phyloP scores from a whole-genome alignment of 2,797 vertebrate genomes.

The Molossus alvarezi region DNA sequence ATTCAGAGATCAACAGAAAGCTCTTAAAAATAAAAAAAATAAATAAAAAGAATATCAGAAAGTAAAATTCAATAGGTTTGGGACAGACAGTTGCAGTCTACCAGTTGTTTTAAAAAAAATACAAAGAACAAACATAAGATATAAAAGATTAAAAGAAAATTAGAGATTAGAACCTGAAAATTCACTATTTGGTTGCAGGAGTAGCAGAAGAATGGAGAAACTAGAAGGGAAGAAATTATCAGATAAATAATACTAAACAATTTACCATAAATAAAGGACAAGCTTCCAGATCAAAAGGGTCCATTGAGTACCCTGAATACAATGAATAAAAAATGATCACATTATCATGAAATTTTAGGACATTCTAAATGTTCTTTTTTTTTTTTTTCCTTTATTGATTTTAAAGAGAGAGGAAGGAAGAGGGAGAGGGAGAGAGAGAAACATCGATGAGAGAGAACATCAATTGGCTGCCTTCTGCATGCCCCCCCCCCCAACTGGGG shows the following conservation, averaged over 20 bases:
- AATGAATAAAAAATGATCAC: background rate
- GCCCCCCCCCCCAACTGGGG: no score
- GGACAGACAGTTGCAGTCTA: background rate
- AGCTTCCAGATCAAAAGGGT: background rate
- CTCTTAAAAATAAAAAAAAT: constrained; percentile 38
- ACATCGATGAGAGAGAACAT: no score
- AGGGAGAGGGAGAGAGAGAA: no score
- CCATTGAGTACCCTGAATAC: background rate
- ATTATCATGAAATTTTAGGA: background rate
- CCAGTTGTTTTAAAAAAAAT: constrained; percentile 18
- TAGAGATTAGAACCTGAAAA: background rate
- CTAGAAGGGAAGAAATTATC: background rate
- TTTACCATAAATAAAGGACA: background rate
- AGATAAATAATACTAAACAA: background rate
- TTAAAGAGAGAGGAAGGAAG: no score
- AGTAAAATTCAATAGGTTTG: constrained; percentile 5
- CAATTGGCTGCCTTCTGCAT: no score
- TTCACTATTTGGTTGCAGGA: background rate
- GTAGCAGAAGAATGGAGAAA: background rate
- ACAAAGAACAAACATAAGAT: background rate
- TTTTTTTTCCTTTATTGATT: no score
- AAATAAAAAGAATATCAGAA: background rate
- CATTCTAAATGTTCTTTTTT: background rate
- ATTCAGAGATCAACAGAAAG: background rate
- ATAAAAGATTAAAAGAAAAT: constrained; percentile 31